Evolutionary conservation across 2,888 invertebrate species (phyloP).

Genomic region (Fabriciana adippe): DNA sequence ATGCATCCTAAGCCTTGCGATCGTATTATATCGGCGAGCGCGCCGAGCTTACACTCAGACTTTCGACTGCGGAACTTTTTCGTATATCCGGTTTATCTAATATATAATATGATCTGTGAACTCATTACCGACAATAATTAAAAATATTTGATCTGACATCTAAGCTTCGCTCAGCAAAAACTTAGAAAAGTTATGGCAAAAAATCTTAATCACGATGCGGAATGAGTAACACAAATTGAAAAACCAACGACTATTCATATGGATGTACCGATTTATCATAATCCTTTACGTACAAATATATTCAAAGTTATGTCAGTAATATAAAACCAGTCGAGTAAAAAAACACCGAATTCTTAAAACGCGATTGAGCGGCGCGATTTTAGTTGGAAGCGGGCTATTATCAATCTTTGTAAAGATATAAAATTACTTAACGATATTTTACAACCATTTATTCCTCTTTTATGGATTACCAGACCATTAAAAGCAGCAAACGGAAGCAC

Average conservation of each 20-base stretch:
- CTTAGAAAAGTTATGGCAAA: constrained; percentile 10
- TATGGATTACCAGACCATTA: constrained; percentile 63
- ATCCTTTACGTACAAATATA: constrained; percentile 41
- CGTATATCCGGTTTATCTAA: constrained; percentile 3
- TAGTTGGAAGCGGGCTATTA: constrained; percentile 52
- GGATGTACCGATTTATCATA: constrained; percentile 42
- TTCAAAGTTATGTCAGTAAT: constrained; percentile 41
- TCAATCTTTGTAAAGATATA: constrained; percentile 64
- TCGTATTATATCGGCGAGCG: constrained; percentile 30
- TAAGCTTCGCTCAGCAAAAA: constrained; percentile 23
- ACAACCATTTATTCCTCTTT: constrained; percentile 60
- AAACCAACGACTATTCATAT: constrained; percentile 39
- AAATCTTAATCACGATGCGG: constrained; percentile 32
- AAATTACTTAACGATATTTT: constrained; percentile 64
- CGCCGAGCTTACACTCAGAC: constrained; percentile 12
- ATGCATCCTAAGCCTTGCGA: constrained; percentile 33
- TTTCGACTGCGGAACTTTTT: constrained; percentile 21
- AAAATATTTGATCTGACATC: constrained; percentile 28
- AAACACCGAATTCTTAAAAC: constrained; percentile 43
- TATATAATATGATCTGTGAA: constrained; percentile 13
- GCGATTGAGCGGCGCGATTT: constrained; percentile 44
- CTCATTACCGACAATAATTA: constrained; percentile 23
- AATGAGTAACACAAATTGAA: constrained; percentile 37
- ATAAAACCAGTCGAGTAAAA: constrained; percentile 43
- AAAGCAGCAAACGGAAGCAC: constrained; percentile 72